phyloP scores from a whole-genome alignment of 2,113 vertebrate genomes.

The Acanthochromis polyacanthus region DNA sequence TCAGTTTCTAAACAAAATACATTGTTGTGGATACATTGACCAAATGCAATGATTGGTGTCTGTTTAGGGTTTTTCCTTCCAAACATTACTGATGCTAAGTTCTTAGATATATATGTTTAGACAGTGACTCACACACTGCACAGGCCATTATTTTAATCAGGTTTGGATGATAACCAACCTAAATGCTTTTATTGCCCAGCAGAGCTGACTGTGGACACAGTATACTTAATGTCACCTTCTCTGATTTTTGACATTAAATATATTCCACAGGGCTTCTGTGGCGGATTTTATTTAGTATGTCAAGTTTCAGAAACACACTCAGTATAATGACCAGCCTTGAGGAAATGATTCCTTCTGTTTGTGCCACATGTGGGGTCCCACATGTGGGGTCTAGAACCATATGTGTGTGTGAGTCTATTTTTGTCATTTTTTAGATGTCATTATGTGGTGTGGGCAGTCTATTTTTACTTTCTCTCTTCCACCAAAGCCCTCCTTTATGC shows the following conservation, averaged over 20 bases:
- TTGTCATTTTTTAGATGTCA: conserved; percentile 68
- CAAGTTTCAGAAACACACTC: conserved; percentile 25
- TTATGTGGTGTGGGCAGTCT: conserved; percentile 74
- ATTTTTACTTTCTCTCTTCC: conserved; percentile 75
- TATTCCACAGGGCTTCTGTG: conserved; percentile 29
- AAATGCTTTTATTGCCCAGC: conserved; percentile 26
- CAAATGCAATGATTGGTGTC: too few relatives aligned
- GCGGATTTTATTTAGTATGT: conserved; percentile 36
- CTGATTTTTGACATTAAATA: conserved; percentile 47
- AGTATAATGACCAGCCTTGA: conserved; percentile 25
- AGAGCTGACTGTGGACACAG: background rate
- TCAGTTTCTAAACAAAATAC: too few relatives aligned
- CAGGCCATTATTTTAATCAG: background rate
- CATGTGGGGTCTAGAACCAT: conserved; percentile 34
- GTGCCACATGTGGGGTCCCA: conserved; percentile 53
- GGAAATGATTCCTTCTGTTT: conserved; percentile 28
- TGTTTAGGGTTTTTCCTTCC: too few relatives aligned
- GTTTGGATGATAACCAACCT: conserved; percentile 10
- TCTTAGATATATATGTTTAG: background rate
- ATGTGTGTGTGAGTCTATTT: conserved; percentile 46
- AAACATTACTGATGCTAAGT: background rate
- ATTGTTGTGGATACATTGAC: too few relatives aligned
- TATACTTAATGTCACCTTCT: conserved; percentile 28
- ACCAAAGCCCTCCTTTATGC: conserved; percentile 30
- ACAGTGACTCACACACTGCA: background rate